Evolutionary conservation across 2,888 invertebrate species (phyloP).

Genomic region (Drosophila affinis): DNA sequence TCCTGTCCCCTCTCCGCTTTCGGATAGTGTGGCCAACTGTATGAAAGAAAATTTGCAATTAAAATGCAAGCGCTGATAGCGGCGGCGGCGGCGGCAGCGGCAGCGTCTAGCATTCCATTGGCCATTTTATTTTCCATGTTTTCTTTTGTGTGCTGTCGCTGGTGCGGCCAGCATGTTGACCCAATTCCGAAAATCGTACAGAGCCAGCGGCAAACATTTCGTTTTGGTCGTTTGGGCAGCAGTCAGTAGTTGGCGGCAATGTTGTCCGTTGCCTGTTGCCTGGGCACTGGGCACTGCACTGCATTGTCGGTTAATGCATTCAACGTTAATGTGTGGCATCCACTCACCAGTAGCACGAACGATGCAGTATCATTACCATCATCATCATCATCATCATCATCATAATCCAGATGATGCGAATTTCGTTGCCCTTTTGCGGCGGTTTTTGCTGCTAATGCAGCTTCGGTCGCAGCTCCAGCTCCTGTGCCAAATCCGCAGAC

Average conservation of each 20-base stretch:
- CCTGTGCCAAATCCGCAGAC: background rate
- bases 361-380: conserved; percentile 18
- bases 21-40: conserved; percentile 13
- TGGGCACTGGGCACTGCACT: conserved; percentile 10
- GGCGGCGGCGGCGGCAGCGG: conserved; percentile 23
- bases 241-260: conserved; percentile 5
- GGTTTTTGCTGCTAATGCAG: conserved; percentile 38
- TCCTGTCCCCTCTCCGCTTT: background rate
- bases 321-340: conserved; percentile 60
- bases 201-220: conserved; percentile 53
- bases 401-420: conserved; percentile 41
- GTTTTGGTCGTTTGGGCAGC: conserved; percentile 52
- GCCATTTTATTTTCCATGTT: conserved; percentile 24
- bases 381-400: conserved; percentile 31
- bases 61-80: conserved; percentile 71
- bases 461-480: conserved; percentile 19
- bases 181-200: conserved; percentile 55
- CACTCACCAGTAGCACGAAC: conserved; percentile 1
- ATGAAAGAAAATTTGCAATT: conserved; percentile 70
- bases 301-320: conserved; percentile 43
- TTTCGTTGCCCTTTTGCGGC: conserved; percentile 60
- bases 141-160: conserved; percentile 16
- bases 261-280: background rate
- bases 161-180: conserved; percentile 64
- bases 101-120: conserved; percentile 14